Base-by-base conservation (phyloP, 2,888 invertebrate species). In the Dynastes maya region DNA sequence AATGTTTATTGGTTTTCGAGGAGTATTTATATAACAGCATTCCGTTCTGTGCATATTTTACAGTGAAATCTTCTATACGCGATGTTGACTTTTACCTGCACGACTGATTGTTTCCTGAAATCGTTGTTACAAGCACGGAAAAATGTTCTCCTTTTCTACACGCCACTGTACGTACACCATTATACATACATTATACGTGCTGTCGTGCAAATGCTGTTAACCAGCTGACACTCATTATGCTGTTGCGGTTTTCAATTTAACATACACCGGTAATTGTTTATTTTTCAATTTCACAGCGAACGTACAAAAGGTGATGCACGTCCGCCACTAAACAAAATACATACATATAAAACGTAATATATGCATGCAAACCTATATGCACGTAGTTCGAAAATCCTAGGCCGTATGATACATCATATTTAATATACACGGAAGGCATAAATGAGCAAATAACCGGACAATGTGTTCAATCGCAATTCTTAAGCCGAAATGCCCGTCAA, bases 211-310 rank as follows among this genome's bases (percentile, higher is more conserved):
- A 11, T 61, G 27, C 61, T 61, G 61, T 61, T 61, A 29, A 29
- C 61, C 61, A 61, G 22, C 61, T 61, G 61, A 29, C 61, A 61
- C 61, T 29, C 29, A 61, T 61, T 61, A 61, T 13, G 22, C 29
- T 11, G 3, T 61, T 29, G 61, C 61, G 61, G 27, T 61, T 61
- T 61, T 61, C 61, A 61, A 61, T 61, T 61, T 29, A 13, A 61
- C 29, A 11, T 61, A 61, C 61, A 61, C 27, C 22, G 29, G 45
- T 45, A 67, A 45, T 68, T 68, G 68, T 68, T 49, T 68, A 51
- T 27, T 68, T 68, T 68, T 68, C 51, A 68, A 51, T 68, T 68
- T 49, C 11, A 27, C 32, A 22, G 27, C 22, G 11, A 61, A 61
- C 29, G 29, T 29, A 29, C 29, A 61, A 27, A 61, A 22, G 61